A percentile compares a stretch with the other conserved stretches of the same genome.
These are phyloP conservation scores for Oedothorax gibbosus DNA, from an alignment of 1,140 invertebrate species.

Conservation along the genomic window DNA sequence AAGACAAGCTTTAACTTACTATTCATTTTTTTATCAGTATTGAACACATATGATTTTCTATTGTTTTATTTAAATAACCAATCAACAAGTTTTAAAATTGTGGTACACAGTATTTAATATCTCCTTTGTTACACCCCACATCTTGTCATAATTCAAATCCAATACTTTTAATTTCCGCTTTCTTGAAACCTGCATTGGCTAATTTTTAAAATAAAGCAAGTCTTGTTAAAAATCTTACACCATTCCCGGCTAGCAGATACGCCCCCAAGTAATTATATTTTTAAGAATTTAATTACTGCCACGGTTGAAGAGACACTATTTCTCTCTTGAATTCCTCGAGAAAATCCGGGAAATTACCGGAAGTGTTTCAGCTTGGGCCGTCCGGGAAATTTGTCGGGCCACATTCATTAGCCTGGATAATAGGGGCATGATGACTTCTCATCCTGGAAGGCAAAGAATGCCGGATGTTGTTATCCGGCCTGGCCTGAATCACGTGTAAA, in stretches of 20 bases:
- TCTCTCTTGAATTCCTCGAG: too few species aligned
- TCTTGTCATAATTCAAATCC: not conserved
- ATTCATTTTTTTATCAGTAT: too few species aligned
- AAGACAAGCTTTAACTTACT: too few species aligned
- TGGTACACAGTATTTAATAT: too few species aligned
- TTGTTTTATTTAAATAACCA: too few species aligned
- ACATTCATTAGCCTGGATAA: slow-evolving; percentile 37
- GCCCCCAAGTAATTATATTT: not conserved
- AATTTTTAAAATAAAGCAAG: not conserved
- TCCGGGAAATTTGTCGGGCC: slow-evolving; percentile 9
- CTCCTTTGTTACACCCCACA: not conserved
- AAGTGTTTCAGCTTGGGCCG: slow-evolving; percentile 21
- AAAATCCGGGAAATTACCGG: slow-evolving; percentile 31
- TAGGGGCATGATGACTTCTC: slow-evolving; percentile 15
- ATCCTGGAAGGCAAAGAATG: slow-evolving; percentile 3
- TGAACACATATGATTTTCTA: too few species aligned
- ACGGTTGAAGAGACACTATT: not conserved
- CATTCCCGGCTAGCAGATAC: not conserved
- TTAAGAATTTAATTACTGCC: slow-evolving; percentile 37
- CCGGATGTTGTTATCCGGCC: not conserved
- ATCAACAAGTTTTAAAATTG: too few species aligned
- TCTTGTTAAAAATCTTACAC: not conserved
- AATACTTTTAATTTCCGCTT: not conserved
- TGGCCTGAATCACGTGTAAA: too few species aligned
- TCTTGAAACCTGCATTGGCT: not conserved